Evolutionary conservation across 2,113 vertebrate genomes (phyloP).

Genomic region (Chunga burmeisteri): DNA sequence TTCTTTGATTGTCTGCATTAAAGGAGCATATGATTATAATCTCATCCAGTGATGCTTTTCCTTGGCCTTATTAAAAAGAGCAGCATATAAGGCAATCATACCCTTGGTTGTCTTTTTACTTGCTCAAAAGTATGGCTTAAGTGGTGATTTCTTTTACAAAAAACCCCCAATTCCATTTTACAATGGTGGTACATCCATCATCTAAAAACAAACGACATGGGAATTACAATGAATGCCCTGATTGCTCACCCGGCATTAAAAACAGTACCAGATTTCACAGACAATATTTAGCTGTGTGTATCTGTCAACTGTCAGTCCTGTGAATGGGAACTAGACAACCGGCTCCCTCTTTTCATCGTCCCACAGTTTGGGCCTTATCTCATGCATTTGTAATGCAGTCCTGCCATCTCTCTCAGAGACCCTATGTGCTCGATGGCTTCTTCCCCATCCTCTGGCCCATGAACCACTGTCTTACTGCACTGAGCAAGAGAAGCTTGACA

Average conservation of each 20-base stretch:
- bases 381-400: neutral
- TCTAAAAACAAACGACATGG: neutral
- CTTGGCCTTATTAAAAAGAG: constrained; percentile 32
- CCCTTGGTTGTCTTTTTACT: constrained; percentile 45
- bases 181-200: neutral
- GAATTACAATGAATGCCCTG: neutral
- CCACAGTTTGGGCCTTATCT: neutral
- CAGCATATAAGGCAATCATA: neutral
- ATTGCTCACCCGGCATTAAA: constrained; percentile 23
- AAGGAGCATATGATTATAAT: constrained; percentile 29
- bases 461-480: neutral
- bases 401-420: neutral
- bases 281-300: neutral
- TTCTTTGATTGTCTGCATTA: constrained; percentile 51
- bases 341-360: neutral
- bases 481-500: neutral
- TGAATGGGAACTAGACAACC: neutral
- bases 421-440: neutral
- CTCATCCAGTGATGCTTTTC: constrained; percentile 33
- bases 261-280: neutral
- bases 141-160: constrained; percentile 24
- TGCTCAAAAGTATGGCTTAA: constrained; percentile 42
- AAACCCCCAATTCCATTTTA: neutral
- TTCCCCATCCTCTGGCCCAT: neutral
- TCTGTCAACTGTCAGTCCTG: neutral